These are phyloP conservation scores for Pentamera pediparva DNA, from an alignment of 53 echinoderm and acorn worm genomes.

Conservation along the genomic window DNA sequence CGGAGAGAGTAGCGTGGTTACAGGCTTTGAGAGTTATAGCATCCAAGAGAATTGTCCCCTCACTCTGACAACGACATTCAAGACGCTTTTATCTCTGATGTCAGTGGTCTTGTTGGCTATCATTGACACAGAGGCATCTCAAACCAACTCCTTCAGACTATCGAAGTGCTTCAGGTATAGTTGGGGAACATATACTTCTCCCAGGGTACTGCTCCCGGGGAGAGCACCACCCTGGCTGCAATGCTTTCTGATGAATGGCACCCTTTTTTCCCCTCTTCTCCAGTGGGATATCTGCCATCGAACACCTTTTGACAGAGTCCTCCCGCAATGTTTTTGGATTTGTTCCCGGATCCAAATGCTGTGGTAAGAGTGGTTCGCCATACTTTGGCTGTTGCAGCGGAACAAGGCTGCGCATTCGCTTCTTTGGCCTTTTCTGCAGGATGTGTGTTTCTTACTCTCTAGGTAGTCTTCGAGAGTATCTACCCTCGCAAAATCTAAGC, in stretches of 20 bases:
- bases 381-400: neutral
- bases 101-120: slow-evolving; percentile 60
- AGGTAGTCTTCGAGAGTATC: slow-evolving; percentile 51
- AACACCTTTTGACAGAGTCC: slow-evolving; percentile 43
- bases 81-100: slow-evolving; percentile 41
- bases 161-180: slow-evolving; percentile 34
- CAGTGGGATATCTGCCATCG: slow-evolving; percentile 53
- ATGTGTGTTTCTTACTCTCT: slow-evolving; percentile 45
- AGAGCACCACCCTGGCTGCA: slow-evolving; percentile 50
- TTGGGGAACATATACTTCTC: slow-evolving; percentile 39
- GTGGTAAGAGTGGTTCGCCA: neutral
- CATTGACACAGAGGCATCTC: slow-evolving; percentile 28
- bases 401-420: neutral
- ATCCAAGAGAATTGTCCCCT: slow-evolving; percentile 53
- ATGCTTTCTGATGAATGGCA: slow-evolving; percentile 48
- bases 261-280: slow-evolving; percentile 40
- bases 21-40: slow-evolving; percentile 44
- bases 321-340: slow-evolving; percentile 38
- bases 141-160: slow-evolving; percentile 28
- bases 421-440: slow-evolving; percentile 18
- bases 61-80: slow-evolving; percentile 48
- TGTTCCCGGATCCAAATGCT: slow-evolving; percentile 6
- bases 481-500: slow-evolving; percentile 41
- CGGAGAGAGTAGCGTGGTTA: slow-evolving; percentile 45
- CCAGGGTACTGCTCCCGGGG: slow-evolving; percentile 33